Percentiles rank a stretch among this genome's conserved stretches.
phyloP scores from a whole-genome alignment of 2,888 invertebrate species.

The Helobdella robusta region DNA sequence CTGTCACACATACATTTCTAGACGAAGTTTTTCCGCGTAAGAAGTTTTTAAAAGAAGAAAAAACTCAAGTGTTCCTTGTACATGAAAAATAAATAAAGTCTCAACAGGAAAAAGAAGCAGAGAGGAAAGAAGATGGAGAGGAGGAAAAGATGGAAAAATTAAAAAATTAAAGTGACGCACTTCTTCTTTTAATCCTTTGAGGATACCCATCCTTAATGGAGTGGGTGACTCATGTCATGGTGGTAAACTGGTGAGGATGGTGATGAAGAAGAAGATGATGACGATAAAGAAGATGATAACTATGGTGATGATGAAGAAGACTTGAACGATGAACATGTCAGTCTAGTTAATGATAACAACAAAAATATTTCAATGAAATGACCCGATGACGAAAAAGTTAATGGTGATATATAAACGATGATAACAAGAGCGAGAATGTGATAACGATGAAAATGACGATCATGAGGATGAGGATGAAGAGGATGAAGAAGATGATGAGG shows the following conservation, averaged over 20 bases:
- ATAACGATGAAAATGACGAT: background rate
- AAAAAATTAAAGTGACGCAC: too few species aligned
- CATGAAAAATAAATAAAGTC: too few species aligned
- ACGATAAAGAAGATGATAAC: background rate
- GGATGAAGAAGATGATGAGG: too few species aligned
- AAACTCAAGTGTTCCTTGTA: too few species aligned
- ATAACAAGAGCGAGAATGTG: background rate
- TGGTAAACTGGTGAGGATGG: background rate
- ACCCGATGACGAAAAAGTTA: background rate
- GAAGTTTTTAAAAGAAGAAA: too few species aligned
- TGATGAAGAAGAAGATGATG: background rate
- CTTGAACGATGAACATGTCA: slow-evolving; percentile 29
- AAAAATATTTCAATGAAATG: too few species aligned
- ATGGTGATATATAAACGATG: background rate
- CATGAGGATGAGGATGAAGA: too few species aligned
- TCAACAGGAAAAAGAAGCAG: too few species aligned
- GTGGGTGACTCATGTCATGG: background rate
- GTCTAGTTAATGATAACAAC: background rate
- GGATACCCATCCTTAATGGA: too few species aligned
- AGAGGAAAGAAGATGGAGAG: background rate
- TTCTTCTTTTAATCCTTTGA: too few species aligned
- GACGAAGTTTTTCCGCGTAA: too few species aligned
- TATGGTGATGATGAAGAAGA: background rate
- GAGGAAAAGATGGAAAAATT: slow-evolving; percentile 1
- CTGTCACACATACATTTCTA: too few species aligned